Evolutionary conservation across 2,113 vertebrate genomes (phyloP), one percentile per base, ranked within the genome.

Genomic region (Toxotes jaculatrix): DNA sequence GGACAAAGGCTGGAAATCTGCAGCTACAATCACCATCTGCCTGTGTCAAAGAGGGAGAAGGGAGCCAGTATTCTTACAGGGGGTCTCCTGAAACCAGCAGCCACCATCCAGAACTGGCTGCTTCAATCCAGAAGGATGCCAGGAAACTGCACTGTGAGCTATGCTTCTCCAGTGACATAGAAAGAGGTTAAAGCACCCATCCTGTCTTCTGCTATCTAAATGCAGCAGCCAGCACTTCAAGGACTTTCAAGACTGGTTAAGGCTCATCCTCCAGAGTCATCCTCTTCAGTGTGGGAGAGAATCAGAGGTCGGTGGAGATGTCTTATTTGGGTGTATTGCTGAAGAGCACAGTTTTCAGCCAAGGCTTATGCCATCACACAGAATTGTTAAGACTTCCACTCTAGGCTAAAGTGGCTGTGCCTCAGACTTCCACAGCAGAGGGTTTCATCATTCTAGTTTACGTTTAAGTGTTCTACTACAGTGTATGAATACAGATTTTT

Each of bases 101-200:
- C 16, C 55, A 68, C 19, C 55, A 68, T 79, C 57, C 53, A 53
- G 36, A 17, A 72, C 45, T 73, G 69, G 53, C 74, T 49, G 32
- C 36, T 83, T 64, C 55, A 64, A 4, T 75, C 45, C 19, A 49
- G 40, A 1, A 56, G 16, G 65, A 64, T 56, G 63, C 71, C 78
- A 62, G 60, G 40, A 81, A 80, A 81, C 72, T 67, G 59, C 66
- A 53, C 59, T 32, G 63, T 64, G 45, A 65, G 71, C 31, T 13
- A 49, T 45, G 56, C 31, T 74, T 55, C 49, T 76, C 68, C 68
- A 17, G 45, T 60, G 60, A 65, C 32, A 67, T 1, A 64, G 51
- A 77, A 51, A 69, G 7, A 4, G 74, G 55, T 66, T 65, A 70
- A 65, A 68, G 55, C 34, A 72, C 61, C 62, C 68, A 63, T 66